Evolutionary conservation across 2,113 vertebrate genomes (phyloP).

Genomic region (Antennarius striatus): DNA sequence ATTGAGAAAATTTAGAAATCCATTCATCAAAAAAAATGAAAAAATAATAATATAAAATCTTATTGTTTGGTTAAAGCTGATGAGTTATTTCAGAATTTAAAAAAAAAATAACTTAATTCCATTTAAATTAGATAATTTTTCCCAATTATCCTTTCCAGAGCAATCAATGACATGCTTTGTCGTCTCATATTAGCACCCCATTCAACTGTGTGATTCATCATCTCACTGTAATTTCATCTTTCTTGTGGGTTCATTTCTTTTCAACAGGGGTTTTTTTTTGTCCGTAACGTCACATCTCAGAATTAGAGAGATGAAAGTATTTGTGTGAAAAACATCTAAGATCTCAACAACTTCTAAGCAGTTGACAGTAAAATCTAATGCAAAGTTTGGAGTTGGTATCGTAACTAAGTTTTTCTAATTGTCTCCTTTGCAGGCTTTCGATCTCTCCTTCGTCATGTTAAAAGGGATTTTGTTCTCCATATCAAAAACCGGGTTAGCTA

Average conservation of each 20-base stretch:
- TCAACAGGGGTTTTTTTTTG: conserved; percentile 13
- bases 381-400: neutral
- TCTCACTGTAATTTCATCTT: conserved; percentile 12
- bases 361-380: neutral
- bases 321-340: neutral
- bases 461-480: conserved; percentile 42
- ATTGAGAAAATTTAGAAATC: too few relatives aligned
- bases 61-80: too few relatives aligned
- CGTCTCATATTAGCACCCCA: conserved; percentile 42
- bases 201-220: conserved; percentile 49
- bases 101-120: too few relatives aligned
- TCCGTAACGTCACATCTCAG: conserved; percentile 18
- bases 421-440: conserved; percentile 15
- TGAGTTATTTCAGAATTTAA: too few relatives aligned
- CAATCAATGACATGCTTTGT: conserved; percentile 10
- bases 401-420: neutral
- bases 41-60: too few relatives aligned
- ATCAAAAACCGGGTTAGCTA: conserved; percentile 38
- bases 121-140: too few relatives aligned
- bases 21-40: too few relatives aligned
- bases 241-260: conserved; percentile 22
- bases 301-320: conserved; percentile 1
- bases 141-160: neutral
- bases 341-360: neutral
- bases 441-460: conserved; percentile 17